Conservation (phyloP, 2,113 vertebrate genomes). For the Globicephala melas region DNA sequence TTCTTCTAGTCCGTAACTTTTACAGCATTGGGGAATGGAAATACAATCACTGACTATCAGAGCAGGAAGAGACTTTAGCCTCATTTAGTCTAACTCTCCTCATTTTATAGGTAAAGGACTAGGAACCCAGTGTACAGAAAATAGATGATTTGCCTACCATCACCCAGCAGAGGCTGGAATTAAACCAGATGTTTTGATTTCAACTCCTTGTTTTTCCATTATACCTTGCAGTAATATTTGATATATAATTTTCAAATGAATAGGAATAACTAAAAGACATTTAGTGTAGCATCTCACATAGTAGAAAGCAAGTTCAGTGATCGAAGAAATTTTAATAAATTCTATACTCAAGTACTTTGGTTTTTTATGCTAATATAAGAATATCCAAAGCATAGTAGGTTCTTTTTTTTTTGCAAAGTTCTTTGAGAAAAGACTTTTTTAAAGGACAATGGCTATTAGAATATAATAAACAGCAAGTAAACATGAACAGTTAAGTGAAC, state of each 20-base stretch:
- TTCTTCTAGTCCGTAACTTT: background rate
- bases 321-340: constrained; percentile 31
- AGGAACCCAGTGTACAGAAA: background rate
- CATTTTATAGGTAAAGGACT: background rate
- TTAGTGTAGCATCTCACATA: background rate
- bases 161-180: background rate
- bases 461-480: background rate
- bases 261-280: background rate
- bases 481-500: background rate
- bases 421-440: background rate
- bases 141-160: background rate
- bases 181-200: constrained; percentile 19
- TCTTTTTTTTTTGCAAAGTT: background rate
- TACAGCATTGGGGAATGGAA: background rate
- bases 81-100: background rate
- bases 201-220: background rate
- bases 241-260: constrained; percentile 7
- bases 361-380: background rate
- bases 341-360: background rate
- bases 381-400: background rate
- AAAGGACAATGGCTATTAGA: background rate
- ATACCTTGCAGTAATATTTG: background rate
- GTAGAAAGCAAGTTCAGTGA: background rate
- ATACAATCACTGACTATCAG: constrained; percentile 9
- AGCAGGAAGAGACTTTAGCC: background rate